Base-by-base conservation (phyloP, 2,113 vertebrate species). In the Poecilia latipinna region DNA sequence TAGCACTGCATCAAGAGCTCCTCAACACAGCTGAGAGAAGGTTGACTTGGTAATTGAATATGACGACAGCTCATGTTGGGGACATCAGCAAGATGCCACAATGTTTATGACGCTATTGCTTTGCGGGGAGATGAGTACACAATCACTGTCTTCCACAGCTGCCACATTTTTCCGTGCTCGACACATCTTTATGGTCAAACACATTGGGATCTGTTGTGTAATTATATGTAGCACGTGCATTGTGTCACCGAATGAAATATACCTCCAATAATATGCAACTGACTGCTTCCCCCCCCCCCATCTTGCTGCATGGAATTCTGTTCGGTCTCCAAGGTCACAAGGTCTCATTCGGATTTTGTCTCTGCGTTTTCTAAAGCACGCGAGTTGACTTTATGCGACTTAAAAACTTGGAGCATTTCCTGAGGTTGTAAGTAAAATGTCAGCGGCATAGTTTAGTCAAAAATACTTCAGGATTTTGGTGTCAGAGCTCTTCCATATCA, bases 91-190 rank as follows among this genome's bases (percentile, higher is more conserved):
- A 90, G 88, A 93, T 93, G 92, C 88, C 80, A 71, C 81, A 72
- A 88, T 93, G 91, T 93, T 93, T 92, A 93, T 89, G 65, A 74
- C 67, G 6, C 84, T 86, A 82, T 87, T 85, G 82, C 78, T 93
- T 84, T 88, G 90, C 77, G 86, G 89, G 89, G 83, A 83, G n/a
- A 57, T 62, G 75, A 86, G 86, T 90, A 91, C 92, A 92, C 91
- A 93, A 86, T 77, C 68, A 69, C 83, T 66, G 68, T 86, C 78
- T 80, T 61, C 77, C 28, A 8, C 78, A 48, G 71, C 73, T 74
- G 80, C 72, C 68, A 79, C 13, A 85, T 79, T 86, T 65, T 91
- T 92, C 89, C 85, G 85, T 84, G 61, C 70, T 48, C 65, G 42
- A 69, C 63, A 26, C 78, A 77, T 78, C 82, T 73, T 81, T 71